Conservation (phyloP, 2,888 invertebrate species). For the Leptothorax acervorum region DNA sequence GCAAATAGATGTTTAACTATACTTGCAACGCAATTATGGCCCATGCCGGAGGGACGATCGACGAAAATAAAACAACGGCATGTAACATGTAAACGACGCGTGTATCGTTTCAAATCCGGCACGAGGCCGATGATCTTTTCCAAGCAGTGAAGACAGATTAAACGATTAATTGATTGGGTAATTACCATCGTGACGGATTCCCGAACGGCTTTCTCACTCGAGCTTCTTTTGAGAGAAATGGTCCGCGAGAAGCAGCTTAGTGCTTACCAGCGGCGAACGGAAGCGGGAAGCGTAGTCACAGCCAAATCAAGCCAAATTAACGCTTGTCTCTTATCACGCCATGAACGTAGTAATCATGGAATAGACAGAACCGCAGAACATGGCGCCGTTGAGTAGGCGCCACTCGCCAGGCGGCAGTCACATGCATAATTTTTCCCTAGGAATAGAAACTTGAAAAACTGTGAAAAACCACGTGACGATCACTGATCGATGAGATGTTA, state of each 20-base stretch:
- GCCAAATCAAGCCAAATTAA: background rate
- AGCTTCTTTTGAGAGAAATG: background rate
- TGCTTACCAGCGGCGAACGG: background rate
- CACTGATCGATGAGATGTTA: too few relatives aligned
- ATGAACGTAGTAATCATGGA: background rate
- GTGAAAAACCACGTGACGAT: too few relatives aligned
- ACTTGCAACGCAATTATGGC: background rate
- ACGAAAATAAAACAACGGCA: background rate
- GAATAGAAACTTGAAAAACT: too few relatives aligned
- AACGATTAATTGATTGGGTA: background rate
- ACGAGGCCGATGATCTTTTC: background rate
- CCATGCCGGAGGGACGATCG: background rate
- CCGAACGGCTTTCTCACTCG: background rate
- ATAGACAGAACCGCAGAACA: background rate
- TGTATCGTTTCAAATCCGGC: background rate
- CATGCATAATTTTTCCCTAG: background rate
- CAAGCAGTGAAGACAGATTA: background rate
- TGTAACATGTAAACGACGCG: background rate
- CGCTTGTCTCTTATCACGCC: constrained; percentile 31
- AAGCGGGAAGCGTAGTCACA: background rate
- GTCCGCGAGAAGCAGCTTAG: background rate
- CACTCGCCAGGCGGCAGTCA: too few relatives aligned
- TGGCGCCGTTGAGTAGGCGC: background rate
- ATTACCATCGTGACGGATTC: constrained; percentile 34
- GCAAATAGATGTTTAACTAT: background rate